These are phyloP conservation scores for Prunella himalayana DNA, from an alignment of 2,113 vertebrate genomes.

Conservation along the genomic window DNA sequence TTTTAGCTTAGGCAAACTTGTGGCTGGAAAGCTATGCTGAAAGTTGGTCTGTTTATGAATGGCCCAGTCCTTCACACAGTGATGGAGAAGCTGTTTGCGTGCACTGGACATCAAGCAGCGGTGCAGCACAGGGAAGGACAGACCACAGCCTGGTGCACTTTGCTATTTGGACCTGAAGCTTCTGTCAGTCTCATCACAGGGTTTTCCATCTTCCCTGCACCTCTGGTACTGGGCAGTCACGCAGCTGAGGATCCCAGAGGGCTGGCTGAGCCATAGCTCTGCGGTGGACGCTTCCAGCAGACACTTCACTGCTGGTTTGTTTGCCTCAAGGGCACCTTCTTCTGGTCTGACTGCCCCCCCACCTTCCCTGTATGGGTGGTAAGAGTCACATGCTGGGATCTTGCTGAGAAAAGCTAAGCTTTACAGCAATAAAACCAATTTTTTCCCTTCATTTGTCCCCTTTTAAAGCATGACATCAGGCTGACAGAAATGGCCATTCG, in stretches of 20 bases:
- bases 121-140: neutral
- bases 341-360: neutral
- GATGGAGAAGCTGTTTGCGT: neutral
- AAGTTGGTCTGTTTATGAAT: slow-evolving; percentile 1
- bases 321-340: neutral
- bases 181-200: neutral
- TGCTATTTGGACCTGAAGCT: neutral
- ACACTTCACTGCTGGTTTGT: neutral
- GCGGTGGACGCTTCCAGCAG: neutral
- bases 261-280: neutral
- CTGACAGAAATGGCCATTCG: neutral
- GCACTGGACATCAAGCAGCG: neutral
- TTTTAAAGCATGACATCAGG: neutral
- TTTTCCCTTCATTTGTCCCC: neutral
- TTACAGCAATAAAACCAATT: neutral
- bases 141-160: neutral
- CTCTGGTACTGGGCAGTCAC: neutral
- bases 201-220: neutral
- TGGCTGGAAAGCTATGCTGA: slow-evolving; percentile 36
- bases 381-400: neutral
- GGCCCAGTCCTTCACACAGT: fast-evolving
- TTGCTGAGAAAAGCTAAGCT: neutral
- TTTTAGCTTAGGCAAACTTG: slow-evolving; percentile 45
- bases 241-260: neutral
- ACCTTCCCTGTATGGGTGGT: neutral